A percentile compares a stretch with the other conserved stretches of the same genome.
These are phyloP conservation scores for Geophilus truncorum DNA, from an alignment of 2,888 invertebrate genomes.

Conservation along the genomic window DNA sequence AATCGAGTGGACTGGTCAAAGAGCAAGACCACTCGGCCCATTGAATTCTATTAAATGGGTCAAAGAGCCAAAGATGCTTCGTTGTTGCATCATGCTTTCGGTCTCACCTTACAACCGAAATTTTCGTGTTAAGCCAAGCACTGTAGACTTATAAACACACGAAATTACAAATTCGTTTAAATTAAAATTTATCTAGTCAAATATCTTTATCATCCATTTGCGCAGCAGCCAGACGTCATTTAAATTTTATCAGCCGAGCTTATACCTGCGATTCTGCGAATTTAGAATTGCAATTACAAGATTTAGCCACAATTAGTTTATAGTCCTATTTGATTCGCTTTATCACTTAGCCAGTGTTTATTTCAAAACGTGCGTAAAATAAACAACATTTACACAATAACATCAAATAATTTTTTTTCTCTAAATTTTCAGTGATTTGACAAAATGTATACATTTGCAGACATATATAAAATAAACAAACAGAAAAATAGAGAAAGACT, in stretches of 20 bases:
- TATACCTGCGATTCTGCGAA: neutral
- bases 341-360: neutral
- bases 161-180: neutral
- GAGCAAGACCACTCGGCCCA: neutral
- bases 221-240: neutral
- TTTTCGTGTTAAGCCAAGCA: neutral
- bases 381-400: neutral
- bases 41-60: neutral
- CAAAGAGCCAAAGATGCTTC: neutral
- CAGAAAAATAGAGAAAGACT: neutral
- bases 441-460: neutral
- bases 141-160: neutral
- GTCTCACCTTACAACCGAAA: neutral
- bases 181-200: neutral
- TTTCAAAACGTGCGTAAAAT: neutral
- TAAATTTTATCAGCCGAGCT: neutral
- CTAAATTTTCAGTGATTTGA: neutral
- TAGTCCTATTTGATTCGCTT: too few species aligned
- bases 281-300: neutral
- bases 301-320: neutral
- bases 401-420: neutral
- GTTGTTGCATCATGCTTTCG: neutral
- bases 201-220: neutral
- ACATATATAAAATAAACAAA: neutral
- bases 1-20: neutral